A percentile compares a stretch with the other conserved stretches of the same genome.
Evolutionary conservation across 2,113 vertebrate species (phyloP).

Genomic region (Bos taurus): DNA sequence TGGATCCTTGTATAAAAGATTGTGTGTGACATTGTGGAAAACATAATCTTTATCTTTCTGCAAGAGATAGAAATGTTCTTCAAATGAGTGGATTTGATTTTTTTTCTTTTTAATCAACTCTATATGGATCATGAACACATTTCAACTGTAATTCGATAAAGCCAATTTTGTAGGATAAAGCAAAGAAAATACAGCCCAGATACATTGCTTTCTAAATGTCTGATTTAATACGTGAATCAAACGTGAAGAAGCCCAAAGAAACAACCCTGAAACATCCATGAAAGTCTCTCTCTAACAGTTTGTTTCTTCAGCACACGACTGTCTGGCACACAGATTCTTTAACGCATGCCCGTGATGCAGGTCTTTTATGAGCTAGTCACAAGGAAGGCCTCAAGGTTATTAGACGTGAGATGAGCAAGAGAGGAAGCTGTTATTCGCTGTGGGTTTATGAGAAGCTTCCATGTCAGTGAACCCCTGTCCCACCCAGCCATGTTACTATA

Average conservation of each 20-base stretch:
- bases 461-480: fast-evolving
- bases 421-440: neutral
- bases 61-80: constrained; percentile 28
- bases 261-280: neutral
- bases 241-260: neutral
- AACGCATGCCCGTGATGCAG: fast-evolving
- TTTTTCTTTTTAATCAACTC: constrained; percentile 30
- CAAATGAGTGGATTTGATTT: neutral
- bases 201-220: neutral
- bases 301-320: fast-evolving
- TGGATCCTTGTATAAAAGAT: neutral
- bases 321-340: neutral
- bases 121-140: constrained; percentile 8
- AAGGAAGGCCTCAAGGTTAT: neutral
- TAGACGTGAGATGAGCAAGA: neutral
- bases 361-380: neutral
- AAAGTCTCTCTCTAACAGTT: neutral
- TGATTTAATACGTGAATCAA: neutral
- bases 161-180: neutral
- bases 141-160: constrained; percentile 38
- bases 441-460: neutral
- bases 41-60: neutral
- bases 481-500: fast-evolving
- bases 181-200: neutral
- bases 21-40: neutral